Evolutionary conservation across 1,140 invertebrate genomes (phyloP).

Genomic region (Diachasma alloeum): DNA sequence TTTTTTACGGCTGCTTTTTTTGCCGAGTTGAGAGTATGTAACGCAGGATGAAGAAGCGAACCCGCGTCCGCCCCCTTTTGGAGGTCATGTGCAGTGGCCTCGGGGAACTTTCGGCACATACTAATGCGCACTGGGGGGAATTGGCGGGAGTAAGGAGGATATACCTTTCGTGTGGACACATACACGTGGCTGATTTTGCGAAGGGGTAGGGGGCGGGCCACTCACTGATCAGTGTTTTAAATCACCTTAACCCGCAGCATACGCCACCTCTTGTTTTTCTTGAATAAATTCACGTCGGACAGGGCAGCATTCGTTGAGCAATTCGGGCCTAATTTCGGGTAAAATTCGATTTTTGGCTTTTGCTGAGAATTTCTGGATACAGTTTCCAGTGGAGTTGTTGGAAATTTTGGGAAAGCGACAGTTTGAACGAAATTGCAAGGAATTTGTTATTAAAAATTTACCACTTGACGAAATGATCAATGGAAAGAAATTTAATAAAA

Average conservation of each 20-base stretch:
- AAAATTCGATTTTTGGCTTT: too few species aligned
- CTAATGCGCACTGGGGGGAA: not conserved
- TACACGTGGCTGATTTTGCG: not conserved
- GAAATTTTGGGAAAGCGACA: too few species aligned
- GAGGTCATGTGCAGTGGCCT: slow-evolving; percentile 38
- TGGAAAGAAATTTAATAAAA: too few species aligned
- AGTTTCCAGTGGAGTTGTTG: too few species aligned
- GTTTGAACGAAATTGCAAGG: too few species aligned
- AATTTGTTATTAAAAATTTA: too few species aligned
- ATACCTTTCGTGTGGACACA: not conserved
- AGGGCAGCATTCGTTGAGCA: too few species aligned
- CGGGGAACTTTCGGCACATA: slow-evolving; percentile 33
- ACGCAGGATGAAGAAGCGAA: slow-evolving; percentile 11
- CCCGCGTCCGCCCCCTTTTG: slow-evolving; percentile 40
- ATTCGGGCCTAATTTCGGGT: too few species aligned
- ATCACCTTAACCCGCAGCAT: slow-evolving; percentile 47
- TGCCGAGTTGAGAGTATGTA: not conserved
- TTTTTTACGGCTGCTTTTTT: not conserved
- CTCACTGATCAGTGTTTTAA: slow-evolving; percentile 50
- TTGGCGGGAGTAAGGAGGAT: not conserved
- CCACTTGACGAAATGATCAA: too few species aligned
- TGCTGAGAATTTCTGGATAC: too few species aligned
- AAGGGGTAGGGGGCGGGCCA: slow-evolving; percentile 40
- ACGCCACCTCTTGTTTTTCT: not conserved
- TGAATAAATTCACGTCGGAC: not conserved